These are phyloP conservation scores for Porites australiensis DNA, from an alignment of 64 coral and sea anemone species.

Conservation along the genomic window DNA sequence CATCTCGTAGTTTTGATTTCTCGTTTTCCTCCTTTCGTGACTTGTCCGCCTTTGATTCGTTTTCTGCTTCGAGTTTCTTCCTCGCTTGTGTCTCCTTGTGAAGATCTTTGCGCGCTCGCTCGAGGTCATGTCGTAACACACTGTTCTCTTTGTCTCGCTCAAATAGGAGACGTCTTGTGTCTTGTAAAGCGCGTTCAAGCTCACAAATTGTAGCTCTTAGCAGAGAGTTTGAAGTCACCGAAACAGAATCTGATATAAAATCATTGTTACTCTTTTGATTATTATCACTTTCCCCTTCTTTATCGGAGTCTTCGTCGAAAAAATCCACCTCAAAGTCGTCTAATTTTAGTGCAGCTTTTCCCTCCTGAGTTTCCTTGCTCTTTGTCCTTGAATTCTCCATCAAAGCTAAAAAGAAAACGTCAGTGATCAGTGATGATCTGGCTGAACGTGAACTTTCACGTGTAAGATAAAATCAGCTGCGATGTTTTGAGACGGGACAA, in stretches of 20 bases:
- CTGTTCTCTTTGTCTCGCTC: conserved; percentile 86
- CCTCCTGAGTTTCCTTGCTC: conserved; percentile 13
- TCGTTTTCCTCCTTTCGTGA: conserved; percentile 53
- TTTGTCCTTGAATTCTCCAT: conserved; percentile 10
- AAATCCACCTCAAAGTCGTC: conserved; percentile 70
- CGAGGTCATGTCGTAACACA: conserved; percentile 76
- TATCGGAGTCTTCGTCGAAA: conserved; percentile 55
- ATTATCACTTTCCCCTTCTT: not conserved
- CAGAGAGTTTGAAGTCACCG: conserved; percentile 82
- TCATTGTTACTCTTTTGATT: conserved; percentile 18
- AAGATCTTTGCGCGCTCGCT: conserved; percentile 85
- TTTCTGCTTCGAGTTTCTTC: conserved; percentile 70
- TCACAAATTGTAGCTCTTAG: conserved; percentile 92
- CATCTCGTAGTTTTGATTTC: conserved; percentile 50
- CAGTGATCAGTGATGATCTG: not conserved
- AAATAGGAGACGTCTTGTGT: conserved; percentile 78
- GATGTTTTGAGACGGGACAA: conserved; percentile 29
- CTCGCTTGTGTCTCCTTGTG: conserved; percentile 80
- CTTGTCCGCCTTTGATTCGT: conserved; percentile 55
- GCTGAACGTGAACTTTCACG: conserved; percentile 14
- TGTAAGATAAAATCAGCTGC: not conserved
- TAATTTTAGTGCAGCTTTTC: conserved; percentile 10
- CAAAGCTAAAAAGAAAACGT: not conserved
- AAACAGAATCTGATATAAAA: conserved; percentile 57
- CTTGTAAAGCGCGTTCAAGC: conserved; percentile 85